These are phyloP conservation scores for Seriola aureovittata DNA, from an alignment of 2,113 vertebrate genomes.

Conservation along the genomic window DNA sequence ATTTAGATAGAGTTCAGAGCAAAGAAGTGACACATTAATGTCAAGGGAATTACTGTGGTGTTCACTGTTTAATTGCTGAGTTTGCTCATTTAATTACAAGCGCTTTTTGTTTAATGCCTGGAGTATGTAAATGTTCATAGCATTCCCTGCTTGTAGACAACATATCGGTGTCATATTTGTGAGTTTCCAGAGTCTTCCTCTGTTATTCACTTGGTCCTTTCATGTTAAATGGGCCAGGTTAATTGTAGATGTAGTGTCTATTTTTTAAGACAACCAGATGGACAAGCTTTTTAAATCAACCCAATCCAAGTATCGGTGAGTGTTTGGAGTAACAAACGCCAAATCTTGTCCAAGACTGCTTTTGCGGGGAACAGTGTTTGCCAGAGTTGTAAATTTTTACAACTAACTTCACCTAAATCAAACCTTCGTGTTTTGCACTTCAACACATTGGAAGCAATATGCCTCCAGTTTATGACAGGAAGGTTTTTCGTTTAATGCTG, in stretches of 20 bases:
- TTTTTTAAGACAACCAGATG: conserved; percentile 4
- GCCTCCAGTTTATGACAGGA: conserved; percentile 15
- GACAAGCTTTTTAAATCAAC: conserved; percentile 5
- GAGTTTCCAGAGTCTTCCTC: neutral
- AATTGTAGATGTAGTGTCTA: neutral
- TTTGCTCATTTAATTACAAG: conserved; percentile 57
- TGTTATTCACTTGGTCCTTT: neutral
- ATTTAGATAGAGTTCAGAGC: conserved; percentile 29
- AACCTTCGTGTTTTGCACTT: conserved; percentile 22
- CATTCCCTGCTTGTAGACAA: conserved; percentile 8
- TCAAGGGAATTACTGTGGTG: conserved; percentile 29
- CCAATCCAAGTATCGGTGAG: neutral
- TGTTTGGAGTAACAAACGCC: conserved; percentile 14
- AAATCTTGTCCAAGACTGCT: conserved; percentile 7
- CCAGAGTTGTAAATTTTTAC: conserved; percentile 15
- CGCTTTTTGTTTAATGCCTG: conserved; percentile 39
- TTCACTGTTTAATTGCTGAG: conserved; percentile 47
- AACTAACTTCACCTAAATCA: conserved; percentile 11
- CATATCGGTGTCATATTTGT: conserved; percentile 23
- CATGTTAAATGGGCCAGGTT: conserved; percentile 14
- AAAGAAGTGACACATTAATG: conserved; percentile 33
- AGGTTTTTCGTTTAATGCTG: conserved; percentile 7
- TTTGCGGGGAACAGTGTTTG: conserved; percentile 15
- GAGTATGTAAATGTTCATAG: conserved; percentile 26
- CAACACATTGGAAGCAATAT: neutral